Base-by-base conservation (phyloP, 2,113 vertebrate species). In the Ifrita kowaldi region DNA sequence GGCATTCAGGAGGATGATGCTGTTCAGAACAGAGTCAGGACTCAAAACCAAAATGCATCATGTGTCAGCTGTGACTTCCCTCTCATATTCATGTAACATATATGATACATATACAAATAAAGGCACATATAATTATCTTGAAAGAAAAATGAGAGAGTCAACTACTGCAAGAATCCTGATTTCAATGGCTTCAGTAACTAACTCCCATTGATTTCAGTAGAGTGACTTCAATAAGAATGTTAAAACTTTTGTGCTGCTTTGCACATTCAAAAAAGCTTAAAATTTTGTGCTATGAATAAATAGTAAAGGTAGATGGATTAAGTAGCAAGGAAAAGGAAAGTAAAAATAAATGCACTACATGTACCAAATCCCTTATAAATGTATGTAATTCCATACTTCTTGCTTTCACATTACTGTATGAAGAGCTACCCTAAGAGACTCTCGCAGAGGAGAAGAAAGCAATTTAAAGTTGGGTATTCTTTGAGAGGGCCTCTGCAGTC, bases 41-140 rank as follows among this genome's bases (percentile, higher is more conserved):
- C 76, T 93, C 96, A 96, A 97, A 97, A 95, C 55, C 37, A 95
- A 95, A 94, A 95, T 76, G 70, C 65, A 97, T 82, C 46, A 93
- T 39, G 32, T 82, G 82, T 77, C 67, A 55, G 24, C 26, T 70
- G 13, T 90, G 37, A 84, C 49, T 89, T 75, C 46, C 15, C 6
- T 56, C 49, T 82, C 39, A 24, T 67, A 92, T 82, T 91, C 82
- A 78, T 73, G 49, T 85, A 94, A 65, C 52, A 74, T 68, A 75
- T 50, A 91, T 75, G 70, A 87, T 32, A 56, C 33, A 89, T 56
- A 75, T 69, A 85, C 30, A 22, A 75, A 85, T n/a, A 76, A 17
- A 76, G 19, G 70, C 50, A 83, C 8, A 60, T 46, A 20, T 9
- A n/a, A 63, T 55, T 87, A 64, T 60, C 68, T 50, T 63, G 28